phyloP scores from a whole-genome alignment of 2,113 vertebrate species.

The Pantherophis guttatus region DNA sequence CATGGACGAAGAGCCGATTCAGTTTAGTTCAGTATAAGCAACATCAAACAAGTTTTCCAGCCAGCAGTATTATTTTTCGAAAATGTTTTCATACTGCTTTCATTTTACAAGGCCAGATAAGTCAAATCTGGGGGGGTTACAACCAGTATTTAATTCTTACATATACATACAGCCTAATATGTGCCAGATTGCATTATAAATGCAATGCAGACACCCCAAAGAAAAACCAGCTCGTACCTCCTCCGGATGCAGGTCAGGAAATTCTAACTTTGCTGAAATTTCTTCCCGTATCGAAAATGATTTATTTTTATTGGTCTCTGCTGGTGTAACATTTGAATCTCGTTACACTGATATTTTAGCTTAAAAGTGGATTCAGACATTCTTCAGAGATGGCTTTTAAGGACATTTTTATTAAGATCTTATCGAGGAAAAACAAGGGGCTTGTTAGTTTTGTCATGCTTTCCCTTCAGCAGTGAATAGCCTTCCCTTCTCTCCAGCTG shows the following conservation, averaged over 20 bases:
- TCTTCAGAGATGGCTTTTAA: constrained; percentile 61
- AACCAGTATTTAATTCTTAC: background rate
- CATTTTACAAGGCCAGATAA: background rate
- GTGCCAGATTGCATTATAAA: background rate
- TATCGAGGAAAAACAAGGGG: constrained; percentile 20
- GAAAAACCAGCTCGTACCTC: constrained; percentile 24
- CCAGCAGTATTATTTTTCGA: background rate
- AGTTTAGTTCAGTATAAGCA: background rate
- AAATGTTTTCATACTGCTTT: background rate
- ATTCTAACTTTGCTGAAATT: constrained; percentile 10
- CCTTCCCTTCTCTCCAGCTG: constrained; percentile 60
- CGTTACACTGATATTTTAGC: constrained; percentile 62
- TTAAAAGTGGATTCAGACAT: constrained; percentile 60
- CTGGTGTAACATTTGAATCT: constrained; percentile 60
- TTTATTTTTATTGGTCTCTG: constrained; percentile 52
- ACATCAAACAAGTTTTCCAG: background rate
- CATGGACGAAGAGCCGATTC: background rate
- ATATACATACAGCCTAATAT: background rate
- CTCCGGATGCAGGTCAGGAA: background rate
- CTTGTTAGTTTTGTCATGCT: constrained; percentile 40
- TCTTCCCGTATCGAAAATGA: constrained; percentile 31
- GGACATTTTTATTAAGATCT: constrained; percentile 62
- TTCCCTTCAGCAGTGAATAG: constrained; percentile 52
- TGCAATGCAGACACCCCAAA: background rate
- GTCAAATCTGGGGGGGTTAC: background rate